Conservation (phyloP, 2,888 invertebrate species). For the Eugnorisma glareosa region DNA sequence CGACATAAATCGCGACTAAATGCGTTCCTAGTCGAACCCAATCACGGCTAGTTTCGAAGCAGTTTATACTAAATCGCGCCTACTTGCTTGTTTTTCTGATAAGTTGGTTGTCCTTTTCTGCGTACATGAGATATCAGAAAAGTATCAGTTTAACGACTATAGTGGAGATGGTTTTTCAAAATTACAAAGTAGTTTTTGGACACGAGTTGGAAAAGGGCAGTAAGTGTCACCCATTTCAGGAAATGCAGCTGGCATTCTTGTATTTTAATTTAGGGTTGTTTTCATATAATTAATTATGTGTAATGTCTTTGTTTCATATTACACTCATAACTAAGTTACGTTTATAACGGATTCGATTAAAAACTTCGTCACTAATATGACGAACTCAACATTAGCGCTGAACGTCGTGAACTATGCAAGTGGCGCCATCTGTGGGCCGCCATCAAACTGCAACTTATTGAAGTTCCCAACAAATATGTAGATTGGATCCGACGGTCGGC, state of each 20-base stretch:
- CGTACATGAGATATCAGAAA: background rate
- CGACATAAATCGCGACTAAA: background rate
- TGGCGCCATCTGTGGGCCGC: constrained; percentile 56
- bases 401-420: constrained; percentile 40
- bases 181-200: background rate
- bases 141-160: background rate
- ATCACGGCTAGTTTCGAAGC: background rate
- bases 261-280: background rate
- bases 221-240: background rate
- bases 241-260: background rate
- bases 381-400: constrained; percentile 20
- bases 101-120: background rate
- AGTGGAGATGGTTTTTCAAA: background rate
- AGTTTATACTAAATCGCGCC: background rate
- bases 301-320: background rate
- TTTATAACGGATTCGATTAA: background rate
- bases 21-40: background rate
- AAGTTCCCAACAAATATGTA: constrained; percentile 68
- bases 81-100: background rate
- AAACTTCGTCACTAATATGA: background rate
- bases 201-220: background rate
- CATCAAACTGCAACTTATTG: constrained; percentile 64
- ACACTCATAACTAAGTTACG: background rate
- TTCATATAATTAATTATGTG: background rate
- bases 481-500: constrained; percentile 60